phyloP scores from a whole-genome alignment of 2,888 invertebrate species.

The Lycophotia porphyrea region DNA sequence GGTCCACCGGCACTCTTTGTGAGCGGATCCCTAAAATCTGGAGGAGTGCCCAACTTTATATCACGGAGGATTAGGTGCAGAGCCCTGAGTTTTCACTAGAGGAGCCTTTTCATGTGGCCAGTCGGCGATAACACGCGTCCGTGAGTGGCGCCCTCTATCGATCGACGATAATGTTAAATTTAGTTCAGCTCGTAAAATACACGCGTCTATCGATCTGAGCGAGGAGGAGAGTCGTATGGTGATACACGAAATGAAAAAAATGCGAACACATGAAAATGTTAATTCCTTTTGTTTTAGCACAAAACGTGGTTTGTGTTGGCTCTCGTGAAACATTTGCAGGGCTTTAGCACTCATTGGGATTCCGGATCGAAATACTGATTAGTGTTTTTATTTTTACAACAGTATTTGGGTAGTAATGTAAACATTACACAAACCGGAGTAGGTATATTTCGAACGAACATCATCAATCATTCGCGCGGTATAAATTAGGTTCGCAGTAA shows the following conservation, averaged over 20 bases:
- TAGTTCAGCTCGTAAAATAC: constrained; percentile 44
- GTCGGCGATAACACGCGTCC: constrained; percentile 46
- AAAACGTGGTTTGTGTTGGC: neutral
- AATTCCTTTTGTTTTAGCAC: constrained; percentile 8
- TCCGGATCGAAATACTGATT: constrained; percentile 24
- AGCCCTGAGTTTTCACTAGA: constrained; percentile 36
- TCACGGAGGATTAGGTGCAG: constrained; percentile 54
- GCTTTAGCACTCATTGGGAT: neutral
- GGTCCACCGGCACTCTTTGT: neutral
- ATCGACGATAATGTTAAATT: constrained; percentile 37
- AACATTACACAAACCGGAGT: constrained; percentile 9
- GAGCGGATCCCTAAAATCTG: constrained; percentile 15
- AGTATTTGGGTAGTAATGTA: constrained; percentile 18
- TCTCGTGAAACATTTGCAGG: neutral
- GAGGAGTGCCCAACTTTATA: constrained; percentile 47
- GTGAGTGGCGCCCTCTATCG: constrained; percentile 34
- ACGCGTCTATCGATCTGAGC: constrained; percentile 10
- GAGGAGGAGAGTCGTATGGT: neutral
- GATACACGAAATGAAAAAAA: neutral
- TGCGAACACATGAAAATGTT: neutral
- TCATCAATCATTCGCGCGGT: constrained; percentile 28
- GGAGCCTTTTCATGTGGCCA: constrained; percentile 47
- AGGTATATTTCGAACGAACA: constrained; percentile 19
- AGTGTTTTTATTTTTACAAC: constrained; percentile 32
- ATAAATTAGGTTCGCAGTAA: neutral